Conservation (phyloP, 2,888 invertebrate species). For the Lasioglossum marginatum region DNA sequence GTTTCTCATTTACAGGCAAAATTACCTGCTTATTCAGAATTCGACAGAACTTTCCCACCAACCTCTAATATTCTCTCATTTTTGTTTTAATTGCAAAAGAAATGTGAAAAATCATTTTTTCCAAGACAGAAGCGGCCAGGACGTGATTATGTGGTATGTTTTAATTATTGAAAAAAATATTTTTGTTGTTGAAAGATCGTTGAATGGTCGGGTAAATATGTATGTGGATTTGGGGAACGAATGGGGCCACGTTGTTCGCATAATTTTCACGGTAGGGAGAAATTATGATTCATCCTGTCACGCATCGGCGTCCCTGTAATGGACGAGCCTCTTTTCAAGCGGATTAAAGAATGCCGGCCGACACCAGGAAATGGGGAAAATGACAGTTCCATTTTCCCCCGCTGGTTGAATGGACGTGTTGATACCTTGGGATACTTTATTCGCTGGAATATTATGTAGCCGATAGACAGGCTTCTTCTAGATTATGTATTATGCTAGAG, state of each 20-base stretch:
- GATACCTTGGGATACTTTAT: conserved; percentile 24
- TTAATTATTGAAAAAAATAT: neutral
- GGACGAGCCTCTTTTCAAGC: conserved; percentile 17
- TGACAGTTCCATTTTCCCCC: conserved; percentile 64
- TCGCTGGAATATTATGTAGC: neutral
- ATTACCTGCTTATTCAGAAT: too few relatives aligned
- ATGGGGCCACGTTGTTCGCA: neutral
- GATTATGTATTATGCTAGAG: neutral
- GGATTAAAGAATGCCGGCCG: conserved; percentile 51
- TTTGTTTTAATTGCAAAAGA: neutral
- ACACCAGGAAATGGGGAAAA: conserved; percentile 61
- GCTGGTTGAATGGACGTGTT: conserved; percentile 20
- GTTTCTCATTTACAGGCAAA: too few relatives aligned
- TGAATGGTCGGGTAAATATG: neutral
- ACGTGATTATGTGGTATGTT: neutral
- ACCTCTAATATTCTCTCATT: neutral
- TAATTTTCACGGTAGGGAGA: conserved; percentile 27
- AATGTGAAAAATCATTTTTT: neutral
- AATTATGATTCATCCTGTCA: conserved; percentile 31
- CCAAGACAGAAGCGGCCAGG: too few relatives aligned
- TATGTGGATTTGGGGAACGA: neutral
- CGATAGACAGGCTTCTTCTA: conserved; percentile 1
- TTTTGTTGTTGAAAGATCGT: neutral
- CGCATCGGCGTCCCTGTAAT: neutral
- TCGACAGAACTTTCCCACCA: too few relatives aligned